phyloP scores from a whole-genome alignment of 2,113 vertebrate genomes.

The Lophura nycthemera region DNA sequence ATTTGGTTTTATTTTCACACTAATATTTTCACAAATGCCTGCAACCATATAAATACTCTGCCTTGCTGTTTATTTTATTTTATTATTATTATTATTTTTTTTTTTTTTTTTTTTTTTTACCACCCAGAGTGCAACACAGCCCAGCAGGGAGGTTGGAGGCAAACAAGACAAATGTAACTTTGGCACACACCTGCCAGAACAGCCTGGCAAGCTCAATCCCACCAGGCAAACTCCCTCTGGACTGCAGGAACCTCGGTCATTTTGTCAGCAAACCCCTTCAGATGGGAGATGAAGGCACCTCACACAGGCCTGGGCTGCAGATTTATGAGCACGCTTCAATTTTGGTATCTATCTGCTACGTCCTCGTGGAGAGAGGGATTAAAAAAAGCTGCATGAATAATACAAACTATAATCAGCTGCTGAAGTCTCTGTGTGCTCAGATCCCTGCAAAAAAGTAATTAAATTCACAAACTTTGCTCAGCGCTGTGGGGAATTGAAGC shows the following conservation, averaged over 20 bases:
- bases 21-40: constrained; percentile 34
- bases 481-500: constrained; percentile 47
- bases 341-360: background rate
- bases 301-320: background rate
- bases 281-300: background rate
- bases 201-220: background rate
- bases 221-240: fast-evolving
- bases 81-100: background rate
- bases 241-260: background rate
- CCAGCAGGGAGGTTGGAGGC: background rate
- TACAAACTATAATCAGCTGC: constrained; percentile 1
- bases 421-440: background rate
- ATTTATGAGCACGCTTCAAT: constrained; percentile 29
- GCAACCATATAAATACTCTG: constrained; percentile 31
- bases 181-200: background rate
- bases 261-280: constrained; percentile 26
- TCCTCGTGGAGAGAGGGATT: constrained; percentile 36
- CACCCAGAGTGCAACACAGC: constrained; percentile 14
- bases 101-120: background rate
- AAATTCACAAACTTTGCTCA: constrained; percentile 37
- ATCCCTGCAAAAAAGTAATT: constrained; percentile 65
- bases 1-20: background rate
- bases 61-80: constrained; percentile 53
- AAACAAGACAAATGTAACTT: constrained; percentile 33
- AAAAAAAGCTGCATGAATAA: constrained; percentile 46